phyloP scores from a whole-genome alignment of 2,797 vertebrate genomes.

The Sternarchorhynchus goeldii region DNA sequence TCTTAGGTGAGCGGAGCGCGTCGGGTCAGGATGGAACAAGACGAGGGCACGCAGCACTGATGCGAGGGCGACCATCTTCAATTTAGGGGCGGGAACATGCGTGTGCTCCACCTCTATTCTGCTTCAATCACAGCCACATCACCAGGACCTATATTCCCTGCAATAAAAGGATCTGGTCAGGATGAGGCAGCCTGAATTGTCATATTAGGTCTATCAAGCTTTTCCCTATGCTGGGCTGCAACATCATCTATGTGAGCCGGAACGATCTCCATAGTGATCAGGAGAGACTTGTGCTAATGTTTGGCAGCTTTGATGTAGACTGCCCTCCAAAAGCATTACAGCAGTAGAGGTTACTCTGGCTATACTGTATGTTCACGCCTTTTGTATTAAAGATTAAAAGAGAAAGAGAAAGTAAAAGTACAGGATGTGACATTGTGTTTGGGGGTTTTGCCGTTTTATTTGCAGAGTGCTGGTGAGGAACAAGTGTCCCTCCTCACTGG shows the following conservation, averaged over 20 bases:
- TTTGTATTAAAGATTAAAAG: too few species aligned
- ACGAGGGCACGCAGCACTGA: conserved; percentile 47
- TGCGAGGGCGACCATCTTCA: conserved; percentile 47
- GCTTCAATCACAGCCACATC: conserved; percentile 58
- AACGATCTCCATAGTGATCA: conserved; percentile 45
- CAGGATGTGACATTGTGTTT: background rate
- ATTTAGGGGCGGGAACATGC: conserved; percentile 44
- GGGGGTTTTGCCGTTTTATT: too few species aligned
- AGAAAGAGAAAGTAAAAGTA: background rate
- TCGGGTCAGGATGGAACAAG: conserved; percentile 36
- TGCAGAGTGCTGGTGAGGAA: too few species aligned
- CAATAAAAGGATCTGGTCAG: conserved; percentile 49
- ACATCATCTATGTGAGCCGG: conserved; percentile 40
- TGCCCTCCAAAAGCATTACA: background rate
- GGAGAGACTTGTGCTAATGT: conserved; percentile 21
- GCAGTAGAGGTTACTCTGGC: background rate
- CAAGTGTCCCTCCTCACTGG: too few species aligned
- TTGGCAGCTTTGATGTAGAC: background rate
- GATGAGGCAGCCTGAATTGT: conserved; percentile 32
- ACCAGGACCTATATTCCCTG: conserved; percentile 36
- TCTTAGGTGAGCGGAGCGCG: conserved; percentile 53
- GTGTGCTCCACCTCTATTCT: conserved; percentile 44
- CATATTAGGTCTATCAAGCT: conserved; percentile 33
- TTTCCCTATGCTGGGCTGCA: conserved; percentile 36
- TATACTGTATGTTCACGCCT: background rate